Evolutionary conservation across 2,888 invertebrate genomes (phyloP).

Genomic region (Cataglyphis cursor): DNA sequence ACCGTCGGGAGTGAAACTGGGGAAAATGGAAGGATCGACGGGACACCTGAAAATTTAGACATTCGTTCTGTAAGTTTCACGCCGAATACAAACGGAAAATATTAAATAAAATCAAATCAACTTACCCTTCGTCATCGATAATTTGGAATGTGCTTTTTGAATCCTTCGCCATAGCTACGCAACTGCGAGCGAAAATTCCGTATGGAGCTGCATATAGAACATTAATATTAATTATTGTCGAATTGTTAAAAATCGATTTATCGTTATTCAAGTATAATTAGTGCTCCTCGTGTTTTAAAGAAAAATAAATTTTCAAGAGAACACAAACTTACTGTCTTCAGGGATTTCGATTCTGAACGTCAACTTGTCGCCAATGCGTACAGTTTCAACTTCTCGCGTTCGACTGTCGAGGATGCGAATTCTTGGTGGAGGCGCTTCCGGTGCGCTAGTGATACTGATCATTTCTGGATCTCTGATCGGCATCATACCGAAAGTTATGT

Average conservation of each 20-base stretch:
- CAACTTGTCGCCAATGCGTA: slow-evolving; percentile 97
- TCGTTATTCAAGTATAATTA: neutral
- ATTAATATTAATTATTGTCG: slow-evolving; percentile 55
- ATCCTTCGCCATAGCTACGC: slow-evolving; percentile 98
- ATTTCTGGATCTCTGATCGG: slow-evolving; percentile 98
- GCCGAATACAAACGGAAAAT: neutral
- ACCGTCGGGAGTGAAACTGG: slow-evolving; percentile 96
- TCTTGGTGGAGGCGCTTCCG: slow-evolving; percentile 97
- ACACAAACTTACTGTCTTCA: slow-evolving; percentile 93
- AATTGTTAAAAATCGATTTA: neutral
- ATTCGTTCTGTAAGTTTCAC: neutral
- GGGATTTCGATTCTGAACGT: slow-evolving; percentile 98
- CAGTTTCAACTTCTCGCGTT: slow-evolving; percentile 96
- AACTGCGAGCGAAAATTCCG: slow-evolving; percentile 97
- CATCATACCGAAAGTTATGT: slow-evolving; percentile 99
- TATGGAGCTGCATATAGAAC: slow-evolving; percentile 92
- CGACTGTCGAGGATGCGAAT: slow-evolving; percentile 96
- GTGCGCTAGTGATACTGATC: slow-evolving; percentile 98
- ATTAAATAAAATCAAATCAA: slow-evolving; percentile 40
- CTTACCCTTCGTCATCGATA: slow-evolving; percentile 96
- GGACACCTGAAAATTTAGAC: slow-evolving; percentile 90
- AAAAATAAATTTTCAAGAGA: neutral
- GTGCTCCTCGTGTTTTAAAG: neutral
- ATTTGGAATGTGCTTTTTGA: slow-evolving; percentile 98
- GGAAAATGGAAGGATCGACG: slow-evolving; percentile 97